Percentiles rank a stretch among this genome's conserved stretches.
phyloP scores from a whole-genome alignment of 2,888 invertebrate genomes.

The Lymantria monacha region DNA sequence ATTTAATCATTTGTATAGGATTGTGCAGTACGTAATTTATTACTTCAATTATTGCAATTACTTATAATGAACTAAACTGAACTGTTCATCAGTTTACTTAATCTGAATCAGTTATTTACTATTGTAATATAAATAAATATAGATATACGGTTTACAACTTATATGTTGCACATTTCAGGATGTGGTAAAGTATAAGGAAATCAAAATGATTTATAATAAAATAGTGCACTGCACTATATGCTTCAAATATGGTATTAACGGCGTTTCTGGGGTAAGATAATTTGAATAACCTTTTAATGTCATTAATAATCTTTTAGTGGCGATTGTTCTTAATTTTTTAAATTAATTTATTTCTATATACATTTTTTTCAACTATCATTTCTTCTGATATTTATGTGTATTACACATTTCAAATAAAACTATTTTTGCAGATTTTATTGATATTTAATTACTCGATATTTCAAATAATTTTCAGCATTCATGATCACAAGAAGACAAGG shows the following conservation, averaged over 20 bases:
- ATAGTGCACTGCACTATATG: conserved; percentile 67
- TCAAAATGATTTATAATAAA: conserved; percentile 66
- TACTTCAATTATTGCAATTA: background rate
- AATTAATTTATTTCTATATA: too few relatives aligned
- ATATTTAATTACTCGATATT: too few relatives aligned
- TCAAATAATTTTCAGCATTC: too few relatives aligned
- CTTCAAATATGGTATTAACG: conserved; percentile 55
- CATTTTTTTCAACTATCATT: too few relatives aligned
- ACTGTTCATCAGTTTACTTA: too few relatives aligned
- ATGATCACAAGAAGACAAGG: too few relatives aligned
- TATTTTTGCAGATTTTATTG: too few relatives aligned
- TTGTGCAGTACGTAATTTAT: background rate
- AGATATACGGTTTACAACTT: background rate
- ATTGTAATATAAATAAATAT: background rate
- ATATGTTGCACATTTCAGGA: conserved; percentile 49
- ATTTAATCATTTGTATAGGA: conserved; percentile 1
- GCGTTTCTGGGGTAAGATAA: conserved; percentile 58
- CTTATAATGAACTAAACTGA: background rate
- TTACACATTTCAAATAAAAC: too few relatives aligned
- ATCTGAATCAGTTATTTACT: background rate
- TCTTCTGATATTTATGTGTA: too few relatives aligned
- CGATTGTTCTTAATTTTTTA: background rate
- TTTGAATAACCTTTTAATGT: conserved; percentile 1
- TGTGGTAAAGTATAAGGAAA: conserved; percentile 44
- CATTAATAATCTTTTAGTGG: background rate